Evolutionary conservation across 2,797 vertebrate genomes (phyloP).

Genomic region (Yasuhikotakia modesta): DNA sequence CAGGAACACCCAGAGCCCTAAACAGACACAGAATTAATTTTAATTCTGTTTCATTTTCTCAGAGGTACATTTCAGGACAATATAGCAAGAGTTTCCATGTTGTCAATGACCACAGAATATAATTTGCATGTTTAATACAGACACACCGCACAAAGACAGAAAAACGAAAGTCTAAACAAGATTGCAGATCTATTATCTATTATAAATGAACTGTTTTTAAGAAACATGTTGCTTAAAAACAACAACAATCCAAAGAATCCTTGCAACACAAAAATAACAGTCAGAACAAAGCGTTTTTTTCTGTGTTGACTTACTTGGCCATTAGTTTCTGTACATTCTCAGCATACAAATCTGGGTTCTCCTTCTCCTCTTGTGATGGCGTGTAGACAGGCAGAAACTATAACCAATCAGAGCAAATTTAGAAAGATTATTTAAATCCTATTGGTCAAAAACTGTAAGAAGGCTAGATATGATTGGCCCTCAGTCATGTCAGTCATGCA

Average conservation of each 20-base stretch:
- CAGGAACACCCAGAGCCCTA: constrained; percentile 82
- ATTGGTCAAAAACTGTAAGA: not conserved
- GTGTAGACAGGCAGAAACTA: constrained; percentile 89
- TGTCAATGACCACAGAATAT: no score
- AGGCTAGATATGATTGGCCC: not conserved
- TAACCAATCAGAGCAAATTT: constrained; percentile 39
- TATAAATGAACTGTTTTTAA: no score
- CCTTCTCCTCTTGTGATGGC: constrained; percentile 80
- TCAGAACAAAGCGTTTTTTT: not conserved
- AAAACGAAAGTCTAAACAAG: no score
- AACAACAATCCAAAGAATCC: no score
- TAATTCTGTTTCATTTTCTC: no score
- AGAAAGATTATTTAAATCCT: not conserved
- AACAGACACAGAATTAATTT: not conserved
- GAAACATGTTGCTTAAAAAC: no score
- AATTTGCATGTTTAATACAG: no score
- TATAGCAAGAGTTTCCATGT: no score
- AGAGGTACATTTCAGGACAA: no score
- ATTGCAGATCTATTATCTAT: no score
- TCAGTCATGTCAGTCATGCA: not conserved
- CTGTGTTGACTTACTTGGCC: constrained; percentile 78
- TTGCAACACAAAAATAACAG: no score
- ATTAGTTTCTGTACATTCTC: constrained; percentile 88
- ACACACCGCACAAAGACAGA: no score
- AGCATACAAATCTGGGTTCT: constrained; percentile 83